Conservation (phyloP, 2,888 invertebrate species). For the Agrochola lota region DNA sequence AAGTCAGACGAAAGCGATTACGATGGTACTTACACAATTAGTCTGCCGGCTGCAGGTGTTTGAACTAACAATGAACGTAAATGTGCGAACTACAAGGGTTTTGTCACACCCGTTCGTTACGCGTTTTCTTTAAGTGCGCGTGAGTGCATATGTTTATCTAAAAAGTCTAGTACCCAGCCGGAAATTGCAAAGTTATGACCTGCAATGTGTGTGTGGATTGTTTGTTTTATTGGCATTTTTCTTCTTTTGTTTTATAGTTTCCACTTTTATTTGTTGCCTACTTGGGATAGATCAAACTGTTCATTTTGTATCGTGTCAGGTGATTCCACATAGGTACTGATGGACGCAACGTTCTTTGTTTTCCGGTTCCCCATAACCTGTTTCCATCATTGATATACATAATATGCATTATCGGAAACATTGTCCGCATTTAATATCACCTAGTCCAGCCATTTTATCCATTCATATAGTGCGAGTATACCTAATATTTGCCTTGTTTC, state of each 20-base stretch:
- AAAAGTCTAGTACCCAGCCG: conserved; percentile 35
- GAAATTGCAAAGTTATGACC: conserved; percentile 46
- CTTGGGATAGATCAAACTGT: not conserved
- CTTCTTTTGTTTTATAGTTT: conserved; percentile 33
- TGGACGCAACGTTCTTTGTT: not conserved
- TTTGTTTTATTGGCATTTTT: conserved; percentile 20
- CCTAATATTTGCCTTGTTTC: no score
- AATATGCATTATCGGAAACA: not conserved
- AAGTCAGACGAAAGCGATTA: conserved; percentile 52
- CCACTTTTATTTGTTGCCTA: not conserved
- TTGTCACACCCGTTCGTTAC: conserved; percentile 53
- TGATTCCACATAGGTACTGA: not conserved
- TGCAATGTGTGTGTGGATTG: conserved; percentile 20
- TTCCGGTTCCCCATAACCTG: not conserved
- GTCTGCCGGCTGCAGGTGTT: conserved; percentile 53
- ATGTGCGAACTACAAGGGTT: conserved; percentile 51
- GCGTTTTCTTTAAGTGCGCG: conserved; percentile 38
- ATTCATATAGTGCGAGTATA: not conserved
- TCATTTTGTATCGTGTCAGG: not conserved
- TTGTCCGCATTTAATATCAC: not conserved
- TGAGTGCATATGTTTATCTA: conserved; percentile 53
- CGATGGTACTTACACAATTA: conserved; percentile 61
- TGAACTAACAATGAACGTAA: conserved; percentile 55
- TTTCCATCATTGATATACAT: not conserved
- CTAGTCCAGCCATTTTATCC: not conserved